phyloP scores from a whole-genome alignment of 2,113 vertebrate genomes.

The Columba janthina region DNA sequence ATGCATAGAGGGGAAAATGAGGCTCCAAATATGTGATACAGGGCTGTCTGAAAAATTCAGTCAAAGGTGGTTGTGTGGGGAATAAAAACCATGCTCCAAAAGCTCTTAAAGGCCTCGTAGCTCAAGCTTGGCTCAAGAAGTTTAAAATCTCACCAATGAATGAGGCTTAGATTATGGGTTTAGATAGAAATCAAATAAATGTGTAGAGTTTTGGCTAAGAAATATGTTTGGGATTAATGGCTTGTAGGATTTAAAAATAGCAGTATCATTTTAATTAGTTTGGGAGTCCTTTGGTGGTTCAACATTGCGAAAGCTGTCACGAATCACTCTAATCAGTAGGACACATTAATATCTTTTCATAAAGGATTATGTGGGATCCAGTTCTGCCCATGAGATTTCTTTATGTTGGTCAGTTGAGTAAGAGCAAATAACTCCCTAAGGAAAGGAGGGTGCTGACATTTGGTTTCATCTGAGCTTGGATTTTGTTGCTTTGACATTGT shows the following conservation, averaged over 20 bases:
- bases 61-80: background rate
- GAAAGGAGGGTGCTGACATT: background rate
- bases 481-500: background rate
- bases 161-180: background rate
- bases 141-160: background rate
- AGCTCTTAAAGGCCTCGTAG: background rate
- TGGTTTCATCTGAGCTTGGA: background rate
- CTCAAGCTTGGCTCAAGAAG: background rate
- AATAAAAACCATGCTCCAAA: background rate
- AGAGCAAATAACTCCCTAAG: background rate
- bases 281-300: background rate
- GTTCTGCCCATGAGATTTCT: background rate
- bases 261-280: conserved; percentile 5
- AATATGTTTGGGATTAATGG: background rate
- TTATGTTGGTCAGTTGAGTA: background rate
- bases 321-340: background rate
- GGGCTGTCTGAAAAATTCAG: background rate
- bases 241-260: conserved; percentile 2
- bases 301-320: background rate
- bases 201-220: background rate
- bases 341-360: background rate
- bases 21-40: background rate
- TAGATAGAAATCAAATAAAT: conserved; percentile 37
- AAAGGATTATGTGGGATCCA: background rate
- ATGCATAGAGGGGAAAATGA: background rate